Evolutionary conservation across 2,797 vertebrate species (phyloP).

Genomic region (Diglossa cyanea): DNA sequence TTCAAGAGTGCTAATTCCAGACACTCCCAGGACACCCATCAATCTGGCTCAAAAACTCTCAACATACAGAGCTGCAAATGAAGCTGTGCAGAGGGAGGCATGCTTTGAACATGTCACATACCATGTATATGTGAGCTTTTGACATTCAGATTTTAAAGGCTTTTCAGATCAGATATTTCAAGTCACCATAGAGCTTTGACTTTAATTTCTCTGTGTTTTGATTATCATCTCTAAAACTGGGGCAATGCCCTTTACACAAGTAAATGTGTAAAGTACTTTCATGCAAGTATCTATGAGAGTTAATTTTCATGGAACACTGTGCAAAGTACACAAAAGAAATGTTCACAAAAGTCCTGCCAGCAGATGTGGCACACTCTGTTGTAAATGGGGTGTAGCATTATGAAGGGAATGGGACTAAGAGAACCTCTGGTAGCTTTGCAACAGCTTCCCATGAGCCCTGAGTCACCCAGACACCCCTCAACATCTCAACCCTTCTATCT

Average conservation of each 20-base stretch:
- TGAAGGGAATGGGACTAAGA: neutral
- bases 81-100: neutral
- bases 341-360: neutral
- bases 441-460: fast-evolving
- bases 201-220: neutral
- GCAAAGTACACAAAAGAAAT: neutral
- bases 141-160: neutral
- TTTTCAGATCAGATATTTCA: neutral
- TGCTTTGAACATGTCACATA: neutral
- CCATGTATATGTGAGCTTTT: neutral
- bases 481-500: neutral
- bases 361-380: neutral
- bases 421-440: neutral
- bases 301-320: neutral
- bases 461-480: neutral
- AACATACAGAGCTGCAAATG: neutral
- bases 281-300: neutral
- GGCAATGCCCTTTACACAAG: neutral
- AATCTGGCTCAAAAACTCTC: neutral
- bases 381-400: neutral
- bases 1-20: neutral
- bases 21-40: neutral
- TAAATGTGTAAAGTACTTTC: neutral
- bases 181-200: neutral
- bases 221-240: neutral